Percentiles rank a stretch among this genome's conserved stretches.
phyloP scores from a whole-genome alignment of 23 tunicate genomes.

The Ciona savignyi region DNA sequence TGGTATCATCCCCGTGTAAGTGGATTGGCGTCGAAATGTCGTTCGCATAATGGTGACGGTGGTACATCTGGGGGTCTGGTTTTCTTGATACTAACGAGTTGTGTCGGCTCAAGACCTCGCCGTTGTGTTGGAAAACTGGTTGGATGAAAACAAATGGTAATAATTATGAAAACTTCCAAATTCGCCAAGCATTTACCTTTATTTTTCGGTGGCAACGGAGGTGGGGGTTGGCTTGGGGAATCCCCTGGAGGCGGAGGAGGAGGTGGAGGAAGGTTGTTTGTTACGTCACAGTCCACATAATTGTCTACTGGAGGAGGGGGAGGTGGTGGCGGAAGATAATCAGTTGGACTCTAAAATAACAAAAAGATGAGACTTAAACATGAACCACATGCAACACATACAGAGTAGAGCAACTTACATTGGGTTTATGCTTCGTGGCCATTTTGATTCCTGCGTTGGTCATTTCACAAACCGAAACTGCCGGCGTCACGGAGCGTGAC shows the following conservation, averaged over 20 bases:
- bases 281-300: constrained; percentile 2
- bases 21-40: neutral
- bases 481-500: constrained; percentile 53
- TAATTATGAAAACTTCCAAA: neutral
- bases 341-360: neutral
- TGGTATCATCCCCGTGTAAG: neutral
- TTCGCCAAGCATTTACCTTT: neutral
- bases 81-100: neutral
- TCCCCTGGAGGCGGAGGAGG: constrained; percentile 41
- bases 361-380: neutral
- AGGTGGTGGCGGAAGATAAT: constrained; percentile 36
- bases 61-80: neutral
- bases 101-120: neutral
- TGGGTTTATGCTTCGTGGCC: constrained; percentile 10
- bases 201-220: constrained; percentile 70
- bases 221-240: constrained; percentile 34
- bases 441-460: neutral
- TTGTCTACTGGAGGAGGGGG: constrained; percentile 37
- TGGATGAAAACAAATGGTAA: too few species aligned
- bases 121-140: neutral
- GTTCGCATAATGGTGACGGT: neutral
- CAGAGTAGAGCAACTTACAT: constrained; percentile 18
- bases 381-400: too few species aligned
- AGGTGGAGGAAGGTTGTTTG: constrained; percentile 56
- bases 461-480: constrained; percentile 64